phyloP scores from a whole-genome alignment of 2,888 invertebrate genomes.

The Ormyrus nitidulus region DNA sequence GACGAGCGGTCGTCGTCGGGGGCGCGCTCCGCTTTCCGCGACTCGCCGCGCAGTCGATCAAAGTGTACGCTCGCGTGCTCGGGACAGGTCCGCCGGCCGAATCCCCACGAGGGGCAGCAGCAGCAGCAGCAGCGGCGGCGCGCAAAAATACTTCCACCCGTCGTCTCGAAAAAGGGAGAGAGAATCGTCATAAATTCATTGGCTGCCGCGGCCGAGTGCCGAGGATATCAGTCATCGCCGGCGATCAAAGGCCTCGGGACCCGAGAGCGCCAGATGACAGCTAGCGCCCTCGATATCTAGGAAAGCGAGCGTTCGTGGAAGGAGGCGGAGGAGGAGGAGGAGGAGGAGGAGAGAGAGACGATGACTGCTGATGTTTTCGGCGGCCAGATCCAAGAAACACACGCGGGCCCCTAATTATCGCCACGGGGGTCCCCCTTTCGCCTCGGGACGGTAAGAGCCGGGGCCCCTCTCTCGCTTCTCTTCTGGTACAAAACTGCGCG shows the following conservation, averaged over 20 bases:
- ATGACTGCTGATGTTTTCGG: constrained; percentile 64
- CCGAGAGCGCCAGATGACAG: constrained; percentile 58
- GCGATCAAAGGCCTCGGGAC: constrained; percentile 14
- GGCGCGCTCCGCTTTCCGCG: too few species aligned
- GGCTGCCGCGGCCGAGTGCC: background rate
- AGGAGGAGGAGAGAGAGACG: background rate
- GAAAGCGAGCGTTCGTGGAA: constrained; percentile 26
- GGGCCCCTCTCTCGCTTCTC: background rate
- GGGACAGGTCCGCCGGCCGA: too few species aligned
- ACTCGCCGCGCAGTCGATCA: too few species aligned
- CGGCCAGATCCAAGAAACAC: constrained; percentile 75
- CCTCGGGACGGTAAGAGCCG: background rate
- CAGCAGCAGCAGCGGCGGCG: too few species aligned
- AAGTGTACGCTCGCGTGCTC: too few species aligned
- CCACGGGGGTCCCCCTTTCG: constrained; percentile 73
- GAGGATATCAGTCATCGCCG: constrained; percentile 31
- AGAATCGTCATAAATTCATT: too few species aligned
- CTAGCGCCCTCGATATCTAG: constrained; percentile 34
- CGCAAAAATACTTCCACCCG: too few species aligned
- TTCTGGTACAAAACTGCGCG: constrained; percentile 56
- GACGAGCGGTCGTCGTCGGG: too few species aligned
- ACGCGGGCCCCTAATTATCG: constrained; percentile 75
- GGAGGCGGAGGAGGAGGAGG: background rate
- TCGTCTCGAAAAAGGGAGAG: too few species aligned
- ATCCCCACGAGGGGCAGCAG: too few species aligned